Evolutionary conservation across 2,888 invertebrate genomes (phyloP).

Genomic region (Argyresthia goedartella): DNA sequence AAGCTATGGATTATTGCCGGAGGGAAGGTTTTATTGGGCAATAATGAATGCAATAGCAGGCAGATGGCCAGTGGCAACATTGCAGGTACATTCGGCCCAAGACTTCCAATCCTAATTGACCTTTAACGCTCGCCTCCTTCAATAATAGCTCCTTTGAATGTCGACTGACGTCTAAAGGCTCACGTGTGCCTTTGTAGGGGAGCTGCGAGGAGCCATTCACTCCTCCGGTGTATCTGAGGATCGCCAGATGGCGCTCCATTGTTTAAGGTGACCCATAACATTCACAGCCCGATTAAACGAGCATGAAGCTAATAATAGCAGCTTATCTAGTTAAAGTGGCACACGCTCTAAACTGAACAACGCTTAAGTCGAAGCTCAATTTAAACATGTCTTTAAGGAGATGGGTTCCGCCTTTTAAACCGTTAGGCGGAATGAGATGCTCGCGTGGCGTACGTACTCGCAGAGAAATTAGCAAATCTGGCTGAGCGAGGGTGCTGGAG

Average conservation of each 20-base stretch:
- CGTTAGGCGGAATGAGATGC: not conserved
- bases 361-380: not conserved
- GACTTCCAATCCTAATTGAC: conserved; percentile 44
- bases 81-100: conserved; percentile 15
- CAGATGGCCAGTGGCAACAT: conserved; percentile 14
- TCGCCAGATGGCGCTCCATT: conserved; percentile 37
- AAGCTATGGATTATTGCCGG: not conserved
- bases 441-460: not conserved
- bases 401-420: not conserved
- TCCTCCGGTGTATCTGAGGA: conserved; percentile 48
- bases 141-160: conserved; percentile 54
- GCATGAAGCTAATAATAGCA: conserved; percentile 21
- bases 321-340: not conserved
- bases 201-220: conserved; percentile 27
- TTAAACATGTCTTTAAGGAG: not conserved
- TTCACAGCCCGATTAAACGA: conserved; percentile 20
- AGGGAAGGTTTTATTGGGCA: conserved; percentile 21
- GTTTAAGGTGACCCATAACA: conserved; percentile 18
- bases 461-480: conserved; percentile 37
- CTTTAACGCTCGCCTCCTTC: conserved; percentile 41
- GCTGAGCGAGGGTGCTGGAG: conserved; percentile 34
- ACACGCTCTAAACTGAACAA: not conserved
- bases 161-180: conserved; percentile 28
- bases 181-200: conserved; percentile 42
- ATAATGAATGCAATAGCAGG: conserved; percentile 23